These are phyloP conservation scores for Promerops cafer DNA, from an alignment of 2,113 vertebrate genomes.

Conservation along the genomic window DNA sequence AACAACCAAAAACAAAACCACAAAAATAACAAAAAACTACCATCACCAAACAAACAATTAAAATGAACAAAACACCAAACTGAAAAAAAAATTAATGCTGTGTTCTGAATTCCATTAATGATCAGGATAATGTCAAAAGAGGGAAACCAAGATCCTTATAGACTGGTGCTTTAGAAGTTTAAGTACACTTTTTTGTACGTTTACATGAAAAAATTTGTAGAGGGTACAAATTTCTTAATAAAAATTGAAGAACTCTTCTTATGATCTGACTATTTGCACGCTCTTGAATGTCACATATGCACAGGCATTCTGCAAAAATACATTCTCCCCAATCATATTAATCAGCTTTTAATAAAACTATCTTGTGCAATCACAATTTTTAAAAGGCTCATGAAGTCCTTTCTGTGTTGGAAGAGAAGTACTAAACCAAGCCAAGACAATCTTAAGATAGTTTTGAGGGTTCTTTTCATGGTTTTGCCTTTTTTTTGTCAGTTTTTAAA, in stretches of 20 bases:
- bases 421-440: neutral
- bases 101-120: neutral
- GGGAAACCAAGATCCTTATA: neutral
- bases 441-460: neutral
- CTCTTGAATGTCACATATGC: neutral
- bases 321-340: neutral
- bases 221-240: neutral
- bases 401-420: neutral
- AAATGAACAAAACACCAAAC: accelerated
- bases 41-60: neutral
- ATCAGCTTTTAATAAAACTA: neutral
- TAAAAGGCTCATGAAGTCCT: neutral
- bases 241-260: neutral
- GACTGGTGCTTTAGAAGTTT: neutral
- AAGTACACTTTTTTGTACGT: neutral
- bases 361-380: neutral
- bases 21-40: neutral
- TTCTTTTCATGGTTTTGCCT: neutral
- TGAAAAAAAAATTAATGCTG: accelerated
- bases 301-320: neutral
- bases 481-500: neutral
- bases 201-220: neutral
- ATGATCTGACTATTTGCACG: neutral
- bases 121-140: neutral
- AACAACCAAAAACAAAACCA: neutral